A percentile compares a stretch with the other conserved stretches of the same genome.
These are phyloP conservation scores for Xenentodon cancila DNA, from an alignment of 2,797 vertebrate genomes.

Conservation along the genomic window DNA sequence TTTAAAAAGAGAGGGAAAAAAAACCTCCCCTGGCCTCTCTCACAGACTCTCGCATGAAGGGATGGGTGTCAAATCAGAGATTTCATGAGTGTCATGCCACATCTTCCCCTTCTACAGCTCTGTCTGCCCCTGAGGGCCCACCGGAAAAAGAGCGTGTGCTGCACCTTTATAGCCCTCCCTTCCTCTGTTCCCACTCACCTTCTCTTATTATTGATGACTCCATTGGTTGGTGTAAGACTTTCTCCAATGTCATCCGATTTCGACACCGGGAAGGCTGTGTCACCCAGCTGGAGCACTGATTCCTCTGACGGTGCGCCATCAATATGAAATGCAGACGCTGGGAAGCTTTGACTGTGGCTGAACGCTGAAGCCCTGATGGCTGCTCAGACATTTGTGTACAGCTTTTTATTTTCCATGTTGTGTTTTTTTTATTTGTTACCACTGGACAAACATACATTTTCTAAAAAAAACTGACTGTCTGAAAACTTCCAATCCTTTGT, in stretches of 20 bases:
- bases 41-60: conserved; percentile 48
- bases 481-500: conserved; percentile 4
- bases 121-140: conserved; percentile 34
- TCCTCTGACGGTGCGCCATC: conserved; percentile 47
- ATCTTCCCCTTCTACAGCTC: conserved; percentile 44
- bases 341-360: conserved; percentile 25
- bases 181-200: conserved; percentile 56
- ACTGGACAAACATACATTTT: conserved; percentile 9
- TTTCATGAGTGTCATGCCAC: conserved; percentile 40
- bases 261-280: conserved; percentile 42
- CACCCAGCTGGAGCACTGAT: conserved; percentile 49
- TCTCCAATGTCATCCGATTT: conserved; percentile 56
- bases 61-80: conserved; percentile 61
- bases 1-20: background rate
- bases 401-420: background rate
- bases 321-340: conserved; percentile 18
- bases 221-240: conserved; percentile 56
- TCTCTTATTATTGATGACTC: conserved; percentile 79
- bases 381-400: background rate
- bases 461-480: background rate
- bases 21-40: conserved; percentile 45
- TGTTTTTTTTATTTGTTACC: background rate
- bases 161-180: conserved; percentile 34
- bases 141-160: conserved; percentile 44
- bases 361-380: conserved; percentile 13